Evolutionary conservation across 1,140 invertebrate genomes (phyloP), one percentile per base, ranked within the genome.

Genomic region (Oncopeltus fasciatus): DNA sequence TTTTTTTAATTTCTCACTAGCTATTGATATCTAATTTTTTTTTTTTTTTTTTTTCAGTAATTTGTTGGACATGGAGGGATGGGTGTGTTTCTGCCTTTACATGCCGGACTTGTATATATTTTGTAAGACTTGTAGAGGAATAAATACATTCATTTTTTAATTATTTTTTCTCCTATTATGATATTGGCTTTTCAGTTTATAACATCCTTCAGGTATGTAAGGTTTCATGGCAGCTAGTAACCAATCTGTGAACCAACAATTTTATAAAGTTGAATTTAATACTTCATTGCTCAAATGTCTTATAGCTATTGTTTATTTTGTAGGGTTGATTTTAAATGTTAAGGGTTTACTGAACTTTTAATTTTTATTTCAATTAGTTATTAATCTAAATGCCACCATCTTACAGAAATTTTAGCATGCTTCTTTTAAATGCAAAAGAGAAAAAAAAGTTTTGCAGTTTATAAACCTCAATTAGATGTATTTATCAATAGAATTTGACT

Each of bases 61-160:
- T 24, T 28, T 38, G 60, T 33, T n/a, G 31, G 9, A n/a, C 12
- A 29, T 20, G 33, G 43, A 20, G n/a, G 27, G 33, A 38, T 26
- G 49, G 26, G 24, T 58, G 44, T 31, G 38, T 58, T 63, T 63
- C 16, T 46, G 47, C 56, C 57, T 38, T 63, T 49, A 59, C 61
- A 57, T 24, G 57, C 61, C 61, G 47, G 20, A 58, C 61, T 20
- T 58, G 61, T 46, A 58, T 12, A 43, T 63, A 33, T 57, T 43
- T 21, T 57, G 53, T 43, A 59, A 56, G 61, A 63, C 61, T 21
- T 63, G 61, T 63, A 56, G 46, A 47, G 57, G 61, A 63, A 63
- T 63, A 63, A 63, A 63, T 63, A 56, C 33, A 28, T 44, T 59
- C 31, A 56, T 57, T 59, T 58, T 63, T 38, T 20, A 2, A 33